Base-by-base conservation (phyloP, 2,888 invertebrate genomes). In the Kuschelorhynchus macadamiae region DNA sequence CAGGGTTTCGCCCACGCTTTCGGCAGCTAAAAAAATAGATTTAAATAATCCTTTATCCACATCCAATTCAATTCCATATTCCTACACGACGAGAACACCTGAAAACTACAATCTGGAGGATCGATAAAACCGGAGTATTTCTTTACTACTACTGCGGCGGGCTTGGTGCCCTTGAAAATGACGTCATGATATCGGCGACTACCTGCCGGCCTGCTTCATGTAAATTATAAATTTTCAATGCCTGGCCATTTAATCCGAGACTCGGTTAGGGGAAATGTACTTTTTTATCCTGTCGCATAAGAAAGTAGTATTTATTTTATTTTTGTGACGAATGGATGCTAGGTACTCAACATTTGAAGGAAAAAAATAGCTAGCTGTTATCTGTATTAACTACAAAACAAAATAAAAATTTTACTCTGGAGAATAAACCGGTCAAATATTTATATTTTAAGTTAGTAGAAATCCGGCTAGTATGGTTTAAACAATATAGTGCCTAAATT, bases 51-150 rank as follows among this genome's bases (percentile, higher is more conserved):
- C 4, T 7, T 25, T 25, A 5, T 25, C 25, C 25, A 25, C 25
- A 25, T 7, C 25, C 25, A 25, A 25, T 25, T 7, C 25, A 7
- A 25, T 25, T 25, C 7, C 25, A 25, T 25, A 49, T 14, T 32
- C 3, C 20, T 3, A 12, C 9, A 49, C 20, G 11, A 3, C 30
- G 14, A 33, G 50, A 50, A 30, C 42, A 61, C 42, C 49, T 42
- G 50, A 42, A 61, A 50, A 61, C 42, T 49, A 52, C 41, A 42
- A 25, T 50, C 17, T 33, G 18, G 11, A 20, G 17, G 60, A 42
- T 61, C 60, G 60, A 61, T 61, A 61, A 50, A 61, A 57, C 30
- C 50, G 42, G 59, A 61, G 50, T 61, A 61, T 49, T 46, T 41
- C 25, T 42, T 60, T 61, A 61, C 60, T 42, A 61, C 60, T 42